phyloP scores from a whole-genome alignment of 2,888 invertebrate species.

The Macrophya annulata region DNA sequence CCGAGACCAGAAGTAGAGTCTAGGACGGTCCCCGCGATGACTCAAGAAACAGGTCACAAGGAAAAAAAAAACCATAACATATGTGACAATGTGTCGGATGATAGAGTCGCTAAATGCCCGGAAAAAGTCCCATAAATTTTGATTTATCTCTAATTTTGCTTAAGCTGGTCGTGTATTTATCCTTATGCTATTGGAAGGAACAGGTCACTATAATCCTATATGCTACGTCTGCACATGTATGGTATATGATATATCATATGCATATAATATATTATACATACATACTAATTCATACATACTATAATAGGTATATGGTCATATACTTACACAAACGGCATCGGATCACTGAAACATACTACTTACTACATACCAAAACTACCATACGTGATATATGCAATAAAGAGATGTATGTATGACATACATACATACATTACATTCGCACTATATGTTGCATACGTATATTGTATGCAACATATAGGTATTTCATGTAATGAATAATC shows the following conservation, averaged over 20 bases:
- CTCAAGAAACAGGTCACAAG: slow-evolving; percentile 43
- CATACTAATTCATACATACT: too few relatives aligned
- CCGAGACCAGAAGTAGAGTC: slow-evolving; percentile 37
- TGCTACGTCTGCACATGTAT: neutral
- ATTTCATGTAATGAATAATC: slow-evolving; percentile 1
- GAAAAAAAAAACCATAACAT: slow-evolving; percentile 37
- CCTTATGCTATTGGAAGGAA: neutral
- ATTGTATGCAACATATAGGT: neutral
- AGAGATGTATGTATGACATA: too few relatives aligned
- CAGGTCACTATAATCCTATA: neutral
- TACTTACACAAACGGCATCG: neutral
- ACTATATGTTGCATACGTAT: too few relatives aligned
- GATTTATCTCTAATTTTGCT: slow-evolving; percentile 13
- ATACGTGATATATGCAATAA: too few relatives aligned
- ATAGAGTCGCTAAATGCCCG: slow-evolving; percentile 53
- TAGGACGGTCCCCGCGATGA: slow-evolving; percentile 27
- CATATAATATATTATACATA: neutral
- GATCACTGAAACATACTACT: neutral
- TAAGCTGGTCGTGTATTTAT: slow-evolving; percentile 2
- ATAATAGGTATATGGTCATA: too few relatives aligned
- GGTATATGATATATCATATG: neutral
- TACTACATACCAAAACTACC: too few relatives aligned
- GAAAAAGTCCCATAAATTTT: slow-evolving; percentile 53
- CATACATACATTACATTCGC: neutral
- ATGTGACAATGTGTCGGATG: slow-evolving; percentile 57